Percentiles rank a stretch among this genome's conserved stretches.
Conservation (phyloP, 2,113 vertebrate genomes). For the Rhineura floridana region DNA sequence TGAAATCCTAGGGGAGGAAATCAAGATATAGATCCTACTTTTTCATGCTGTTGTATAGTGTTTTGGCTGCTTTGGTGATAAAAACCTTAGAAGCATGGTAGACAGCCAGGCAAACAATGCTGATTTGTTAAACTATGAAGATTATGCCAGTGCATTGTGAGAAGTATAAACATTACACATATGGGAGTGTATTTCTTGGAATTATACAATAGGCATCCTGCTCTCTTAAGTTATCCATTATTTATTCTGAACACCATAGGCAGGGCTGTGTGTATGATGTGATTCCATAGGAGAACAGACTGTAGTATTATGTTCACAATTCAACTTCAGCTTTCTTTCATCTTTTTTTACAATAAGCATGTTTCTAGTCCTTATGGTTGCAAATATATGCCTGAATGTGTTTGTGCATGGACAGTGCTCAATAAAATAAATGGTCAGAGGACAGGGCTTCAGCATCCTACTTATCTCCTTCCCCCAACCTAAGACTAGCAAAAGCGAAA, state of each 20-base stretch:
- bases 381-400: not conserved
- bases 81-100: not conserved
- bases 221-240: conserved; percentile 55
- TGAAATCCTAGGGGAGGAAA: not conserved
- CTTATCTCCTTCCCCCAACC: not conserved
- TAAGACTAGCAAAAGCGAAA: not conserved
- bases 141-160: not conserved
- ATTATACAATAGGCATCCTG: conserved; percentile 41
- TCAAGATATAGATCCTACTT: not conserved
- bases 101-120: not conserved
- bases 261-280: not conserved
- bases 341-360: not conserved
- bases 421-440: no score
- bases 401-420: no score
- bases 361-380: not conserved
- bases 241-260: conserved; percentile 43
- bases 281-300: not conserved
- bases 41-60: not conserved
- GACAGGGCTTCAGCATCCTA: not conserved
- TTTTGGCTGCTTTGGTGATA: not conserved
- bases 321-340: not conserved
- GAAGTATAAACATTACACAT: conserved; percentile 13
- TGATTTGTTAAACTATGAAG: not conserved
- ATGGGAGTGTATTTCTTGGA: conserved; percentile 12
- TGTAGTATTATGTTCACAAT: not conserved